Base-by-base conservation (phyloP, 53 echinoderm and acorn worm species). In the Stichopus horrens region DNA sequence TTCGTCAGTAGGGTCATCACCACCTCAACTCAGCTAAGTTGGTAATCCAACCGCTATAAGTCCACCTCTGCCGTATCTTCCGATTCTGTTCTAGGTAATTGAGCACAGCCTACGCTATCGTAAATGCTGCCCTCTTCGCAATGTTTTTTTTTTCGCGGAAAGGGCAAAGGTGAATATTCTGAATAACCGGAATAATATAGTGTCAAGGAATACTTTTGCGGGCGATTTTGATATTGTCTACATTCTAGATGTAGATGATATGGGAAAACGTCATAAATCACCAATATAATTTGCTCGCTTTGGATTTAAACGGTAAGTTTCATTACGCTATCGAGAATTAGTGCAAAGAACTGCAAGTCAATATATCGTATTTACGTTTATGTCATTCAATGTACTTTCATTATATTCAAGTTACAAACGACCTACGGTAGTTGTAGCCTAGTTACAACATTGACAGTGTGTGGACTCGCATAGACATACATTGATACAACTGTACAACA, bases 141-240 rank as follows among this genome's bases (percentile, higher is more conserved):
- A 13, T 7, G n/a, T n/a, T 20, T 71, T 71, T 71, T 37, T 37
- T 71, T 18, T 71, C 71, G 8, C 81, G 81, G 21, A 81, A 81
- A 81, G 81, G 81, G 57, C 81, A 81, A 81, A 81, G 81, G 81
- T 81, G 81, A 81, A 81, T 58, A 21, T 57, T 57, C 81, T 58
- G 81, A 58, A 81, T 81, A 81, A 54, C 21, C 19, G 81, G 81
- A 81, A 81, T 81, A 81, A 71, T 71, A 71, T 18, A 71, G 71
- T 71, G 14, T 19, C 71, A 71, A 71, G 71, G 71, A 71, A 71
- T 71, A 71, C 71, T 71, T 71, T 18, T 71, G 71, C 71, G 19
- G 19, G 71, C 71, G n/a, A 71, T 71, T 71, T 71, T 71, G n/a
- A 81, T 57, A 51, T 58, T 81, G 19, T 21, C 81, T 81, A 21